Evolutionary conservation across 2,797 vertebrate genomes (phyloP), one percentile per base, ranked within the genome.

Genomic region (Mormyrus proboscirostris): DNA sequence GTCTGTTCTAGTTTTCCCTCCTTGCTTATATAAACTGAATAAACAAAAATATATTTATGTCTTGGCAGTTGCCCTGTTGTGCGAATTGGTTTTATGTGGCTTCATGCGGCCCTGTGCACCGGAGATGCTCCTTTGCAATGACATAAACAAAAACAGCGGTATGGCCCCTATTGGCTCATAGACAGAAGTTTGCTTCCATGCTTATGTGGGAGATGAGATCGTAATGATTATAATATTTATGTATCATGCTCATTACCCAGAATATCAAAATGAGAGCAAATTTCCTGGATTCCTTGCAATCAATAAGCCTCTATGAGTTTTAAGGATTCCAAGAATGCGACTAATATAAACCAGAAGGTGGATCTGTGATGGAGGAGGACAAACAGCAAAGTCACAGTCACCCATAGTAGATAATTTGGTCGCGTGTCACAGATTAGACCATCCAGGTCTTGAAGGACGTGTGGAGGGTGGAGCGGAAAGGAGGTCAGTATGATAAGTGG

Each of bases 31-130:
- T 73, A 73, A 73, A 73, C 29, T 16, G 65, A 38, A 73, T 38
- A 73, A 73, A 73, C 65, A 73, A 33, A 73, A 73, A 73, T 73
- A 73, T 73, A 73, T 73, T 73, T 73, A 73, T 38, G 65, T 38
- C 65, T 73, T 73, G 12, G 65, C 65, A 73, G 65, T 73, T 33
- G 12, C 65, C 65, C 65, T 38, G 65, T 73, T 73, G 65, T 73
- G 65, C 16, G 65, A 38, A 73, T 73, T 73, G 29, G 65, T 73
- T 73, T 73, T 73, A 38, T 73, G 29, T 73, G 29, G 4, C 65
- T 38, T 73, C 33, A 38, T 73, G 65, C 4, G 8, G 65, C 65
- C 65, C 65, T 73, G 14, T 16, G 4, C 29, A 38, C 65, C 29
- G 14, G 29, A 16, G 65, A 73, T 73, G 29, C 12, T 73, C 29